Evolutionary conservation across 2,888 invertebrate species (phyloP), one percentile per base, ranked within the genome.

Genomic region (Athalia circularis): DNA sequence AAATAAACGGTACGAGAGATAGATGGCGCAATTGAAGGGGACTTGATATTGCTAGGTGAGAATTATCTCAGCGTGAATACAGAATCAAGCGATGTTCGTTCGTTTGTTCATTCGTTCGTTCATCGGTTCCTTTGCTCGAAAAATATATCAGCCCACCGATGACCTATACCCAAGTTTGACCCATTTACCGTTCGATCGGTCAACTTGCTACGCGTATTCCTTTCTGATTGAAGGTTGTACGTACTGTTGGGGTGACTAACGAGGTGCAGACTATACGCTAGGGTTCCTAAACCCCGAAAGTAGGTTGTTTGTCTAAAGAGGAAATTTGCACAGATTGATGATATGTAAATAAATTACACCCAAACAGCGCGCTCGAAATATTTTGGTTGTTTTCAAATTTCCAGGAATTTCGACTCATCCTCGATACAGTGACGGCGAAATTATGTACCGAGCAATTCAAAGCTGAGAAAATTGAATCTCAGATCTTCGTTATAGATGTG

Each of bases 11-110:
- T 84, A 74, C 75, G 70, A 79, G 64, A 86, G 87, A 87, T 87
- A 85, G 87, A 86, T 86, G 86, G 83, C 78, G 83, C 84, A 84
- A 86, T 87, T 86, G 86, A 82, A 82, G 80, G 80, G 80, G 83
- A 84, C 87, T 85, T 84, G 86, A 87, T 87, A 87, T 86, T 84
- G 85, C 84, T 85, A 83, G 83, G 77, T 75, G 48, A 81, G 82
- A 86, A 86, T 87, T 85, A 87, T 85, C 83, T 83, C 78, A 79
- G 76, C 80, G 83, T 72, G 59, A 72, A 72, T 48, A 59, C 72
- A n/a, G 59, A 72, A 59, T 72, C 72, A 72, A 72, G 45, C n/a
- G 59, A 50, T 59, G 59, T 72, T 72, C 59, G 72, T 59, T 59
- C 29, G 29, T 29, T 29, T 29, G 29, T 29, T 29, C 29, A 29